phyloP scores from a whole-genome alignment of 2,113 vertebrate species.

The Malurus alboscapulatus region DNA sequence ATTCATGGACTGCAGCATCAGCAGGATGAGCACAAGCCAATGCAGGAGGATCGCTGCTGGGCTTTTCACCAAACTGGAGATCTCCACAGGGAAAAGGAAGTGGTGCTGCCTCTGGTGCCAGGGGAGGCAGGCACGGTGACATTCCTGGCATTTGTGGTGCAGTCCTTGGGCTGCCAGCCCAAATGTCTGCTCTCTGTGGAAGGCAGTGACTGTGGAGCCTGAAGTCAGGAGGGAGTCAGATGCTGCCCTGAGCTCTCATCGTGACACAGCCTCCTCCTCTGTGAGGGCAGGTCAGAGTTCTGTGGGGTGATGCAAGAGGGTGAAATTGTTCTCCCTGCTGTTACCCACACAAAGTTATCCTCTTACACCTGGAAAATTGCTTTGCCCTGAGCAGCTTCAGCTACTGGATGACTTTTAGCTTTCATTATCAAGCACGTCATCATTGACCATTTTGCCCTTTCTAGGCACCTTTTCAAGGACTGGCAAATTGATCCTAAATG shows the following conservation, averaged over 20 bases:
- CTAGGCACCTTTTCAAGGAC: neutral
- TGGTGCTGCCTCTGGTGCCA: too few relatives aligned
- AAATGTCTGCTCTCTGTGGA: fast-evolving
- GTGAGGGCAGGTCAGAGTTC: neutral
- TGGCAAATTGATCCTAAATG: neutral
- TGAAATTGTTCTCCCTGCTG: neutral
- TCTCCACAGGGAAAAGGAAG: neutral
- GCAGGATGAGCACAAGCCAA: neutral
- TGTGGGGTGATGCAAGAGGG: neutral
- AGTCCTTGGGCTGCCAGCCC: neutral
- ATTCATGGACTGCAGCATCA: neutral
- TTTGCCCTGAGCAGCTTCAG: neutral
- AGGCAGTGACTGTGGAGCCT: neutral
- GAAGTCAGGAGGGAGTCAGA: neutral
- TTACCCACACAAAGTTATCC: neutral
- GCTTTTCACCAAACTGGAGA: neutral
- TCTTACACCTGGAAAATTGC: neutral
- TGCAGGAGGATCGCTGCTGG: neutral
- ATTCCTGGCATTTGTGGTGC: fast-evolving
- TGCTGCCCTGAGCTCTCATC: neutral
- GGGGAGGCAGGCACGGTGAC: fast-evolving
- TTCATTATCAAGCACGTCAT: neutral
- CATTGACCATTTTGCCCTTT: neutral
- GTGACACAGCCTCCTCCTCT: fast-evolving
- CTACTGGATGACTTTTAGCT: neutral